Evolutionary conservation across 2,113 vertebrate genomes (phyloP).

Genomic region (Lampris incognitus): DNA sequence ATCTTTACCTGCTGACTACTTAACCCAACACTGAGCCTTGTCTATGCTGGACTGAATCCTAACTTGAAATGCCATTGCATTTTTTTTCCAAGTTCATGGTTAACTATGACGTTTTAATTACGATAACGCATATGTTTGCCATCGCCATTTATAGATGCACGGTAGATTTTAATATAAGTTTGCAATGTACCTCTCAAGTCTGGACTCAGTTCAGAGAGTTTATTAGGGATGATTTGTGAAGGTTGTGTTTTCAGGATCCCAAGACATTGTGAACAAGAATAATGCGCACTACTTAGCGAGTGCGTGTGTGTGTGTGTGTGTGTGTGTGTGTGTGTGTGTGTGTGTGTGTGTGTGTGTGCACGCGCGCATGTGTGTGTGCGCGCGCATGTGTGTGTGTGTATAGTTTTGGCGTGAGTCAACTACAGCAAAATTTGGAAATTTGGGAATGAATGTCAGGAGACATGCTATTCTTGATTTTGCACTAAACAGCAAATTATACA

Average conservation of each 20-base stretch:
- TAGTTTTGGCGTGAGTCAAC: slow-evolving; percentile 21
- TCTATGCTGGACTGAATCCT: slow-evolving; percentile 47
- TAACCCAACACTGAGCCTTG: slow-evolving; percentile 63
- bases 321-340: slow-evolving; percentile 19
- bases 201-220: slow-evolving; percentile 23
- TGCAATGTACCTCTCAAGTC: slow-evolving; percentile 17
- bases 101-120: background rate
- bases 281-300: slow-evolving; percentile 37
- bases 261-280: slow-evolving; percentile 23
- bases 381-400: slow-evolving; percentile 27
- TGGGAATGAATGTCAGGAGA: slow-evolving; percentile 35
- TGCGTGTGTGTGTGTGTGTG: slow-evolving; percentile 48
- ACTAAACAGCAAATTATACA: slow-evolving; percentile 52
- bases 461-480: slow-evolving; percentile 53
- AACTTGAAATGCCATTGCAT: slow-evolving; percentile 28
- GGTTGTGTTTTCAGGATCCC: background rate
- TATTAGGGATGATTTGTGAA: background rate
- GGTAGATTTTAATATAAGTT: slow-evolving; percentile 18
- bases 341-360: slow-evolving; percentile 39
- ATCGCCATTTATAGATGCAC: background rate
- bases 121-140: slow-evolving; percentile 17
- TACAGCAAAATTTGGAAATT: slow-evolving; percentile 26
- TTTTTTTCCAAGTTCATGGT: slow-evolving; percentile 23
- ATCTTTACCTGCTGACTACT: slow-evolving; percentile 58
- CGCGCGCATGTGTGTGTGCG: background rate